Evolutionary conservation across 2,888 invertebrate genomes (phyloP).

Genomic region (Cyclophora punctaria): DNA sequence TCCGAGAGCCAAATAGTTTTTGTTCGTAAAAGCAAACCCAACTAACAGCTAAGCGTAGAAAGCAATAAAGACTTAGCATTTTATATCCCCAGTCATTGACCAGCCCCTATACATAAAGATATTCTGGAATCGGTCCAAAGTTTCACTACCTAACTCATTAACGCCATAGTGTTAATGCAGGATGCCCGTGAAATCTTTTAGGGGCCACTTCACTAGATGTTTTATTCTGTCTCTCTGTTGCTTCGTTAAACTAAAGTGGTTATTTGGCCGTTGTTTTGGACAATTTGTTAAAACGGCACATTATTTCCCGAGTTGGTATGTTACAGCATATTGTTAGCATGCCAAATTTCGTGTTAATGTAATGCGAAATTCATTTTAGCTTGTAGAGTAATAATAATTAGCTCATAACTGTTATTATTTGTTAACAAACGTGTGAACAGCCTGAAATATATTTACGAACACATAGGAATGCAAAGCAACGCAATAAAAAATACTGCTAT

Average conservation of each 20-base stretch:
- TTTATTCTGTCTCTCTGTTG: slow-evolving; percentile 56
- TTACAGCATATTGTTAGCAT: slow-evolving; percentile 2
- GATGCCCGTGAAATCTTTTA: slow-evolving; percentile 64
- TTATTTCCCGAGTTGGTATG: slow-evolving; percentile 5
- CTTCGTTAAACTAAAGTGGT: slow-evolving; percentile 64
- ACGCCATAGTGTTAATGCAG: slow-evolving; percentile 56
- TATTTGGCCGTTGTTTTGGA: slow-evolving; percentile 54
- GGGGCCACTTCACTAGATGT: slow-evolving; percentile 49
- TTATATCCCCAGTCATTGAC: slow-evolving; percentile 14
- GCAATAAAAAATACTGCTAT: no score
- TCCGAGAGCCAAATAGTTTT: no score
- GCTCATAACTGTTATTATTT: no score
- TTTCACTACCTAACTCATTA: slow-evolving; percentile 62
- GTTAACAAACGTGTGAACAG: no score
- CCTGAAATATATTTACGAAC: no score
- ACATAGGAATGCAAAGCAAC: no score
- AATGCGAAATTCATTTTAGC: no score
- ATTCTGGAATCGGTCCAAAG: slow-evolving; percentile 61
- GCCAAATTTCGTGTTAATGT: slow-evolving; percentile 8
- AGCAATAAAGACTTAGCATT: not conserved
- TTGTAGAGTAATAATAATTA: no score
- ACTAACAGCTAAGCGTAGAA: not conserved
- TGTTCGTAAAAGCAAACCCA: no score
- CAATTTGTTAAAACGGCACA: slow-evolving; percentile 26
- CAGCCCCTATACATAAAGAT: slow-evolving; percentile 46